Evolutionary conservation across 1,140 invertebrate species (phyloP), one percentile per base, ranked within the genome.

Genomic region (Bombus balteatus): DNA sequence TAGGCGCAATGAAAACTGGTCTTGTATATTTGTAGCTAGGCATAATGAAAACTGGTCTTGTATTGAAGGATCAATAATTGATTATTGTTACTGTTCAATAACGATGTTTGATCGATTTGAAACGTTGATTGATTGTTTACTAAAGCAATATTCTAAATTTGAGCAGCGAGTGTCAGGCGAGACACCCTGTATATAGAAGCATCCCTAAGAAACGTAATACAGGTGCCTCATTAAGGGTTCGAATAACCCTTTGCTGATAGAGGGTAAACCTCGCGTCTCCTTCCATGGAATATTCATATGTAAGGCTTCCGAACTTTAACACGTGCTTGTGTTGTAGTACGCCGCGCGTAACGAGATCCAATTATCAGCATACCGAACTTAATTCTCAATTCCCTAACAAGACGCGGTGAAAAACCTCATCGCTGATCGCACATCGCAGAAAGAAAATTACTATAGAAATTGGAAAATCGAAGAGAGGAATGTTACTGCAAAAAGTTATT

Each of bases 161-260:
- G 2, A 3, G 25, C 6, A 13, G 3, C 2, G 25, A 3, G 8
- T 53, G 34, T 4, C 9, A 57, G 25, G 9, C 34, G 47, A 32
- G 75, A 59, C 66, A n/a, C 47, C 22, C n/a, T 13, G 9, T 53
- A 47, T 22, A 57, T n/a, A 8, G 25, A 65, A 84, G 32, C 68
- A 80, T 80, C 83, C 83, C 83, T 53, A 39, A 72, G 83, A 80
- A 80, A 85, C 57, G 22, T 41, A 85, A 85, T 53, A 85, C 77
- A 43, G 39, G 57, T 9, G 57, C 9, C 76, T 85, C 53, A 70
- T 85, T 80, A 85, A 59, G 83, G 83, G 83, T 73, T 73, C 83
- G 47, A 72, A 57, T 71, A 79, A 85, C 83, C 83, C 79, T 39
- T 78, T 59, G 41, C 70, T 85, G 76, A 85, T 79, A 80, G 68